phyloP scores from a whole-genome alignment of 37 sponge, comb jelly and placozoan species.

The Diacarnus erythraeanus region DNA sequence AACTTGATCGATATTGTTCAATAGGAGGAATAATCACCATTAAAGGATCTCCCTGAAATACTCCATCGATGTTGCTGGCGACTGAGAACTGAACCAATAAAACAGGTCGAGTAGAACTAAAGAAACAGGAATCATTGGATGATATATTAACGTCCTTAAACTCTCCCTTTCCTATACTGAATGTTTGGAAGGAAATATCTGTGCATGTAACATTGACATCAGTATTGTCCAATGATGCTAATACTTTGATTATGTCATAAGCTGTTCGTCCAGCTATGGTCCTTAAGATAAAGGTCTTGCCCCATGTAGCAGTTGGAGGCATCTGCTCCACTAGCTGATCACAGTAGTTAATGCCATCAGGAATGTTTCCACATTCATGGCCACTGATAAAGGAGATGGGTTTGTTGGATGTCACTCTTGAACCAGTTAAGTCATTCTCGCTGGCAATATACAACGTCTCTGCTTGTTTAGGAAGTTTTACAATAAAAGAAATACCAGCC shows the following conservation, averaged over 20 bases:
- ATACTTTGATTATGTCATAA: slow-evolving; percentile 19
- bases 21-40: slow-evolving; percentile 56
- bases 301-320: slow-evolving; percentile 56
- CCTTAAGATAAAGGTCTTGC: slow-evolving; percentile 36
- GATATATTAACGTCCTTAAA: not conserved
- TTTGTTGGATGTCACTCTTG: slow-evolving; percentile 36
- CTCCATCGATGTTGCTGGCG: slow-evolving; percentile 34
- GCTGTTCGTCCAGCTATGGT: not conserved
- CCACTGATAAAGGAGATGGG: slow-evolving; percentile 43
- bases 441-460: slow-evolving; percentile 41
- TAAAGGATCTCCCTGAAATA: slow-evolving; percentile 23
- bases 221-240: slow-evolving; percentile 42
- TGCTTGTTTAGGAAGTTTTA: not conserved
- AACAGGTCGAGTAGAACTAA: slow-evolving; percentile 30
- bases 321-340: slow-evolving; percentile 49
- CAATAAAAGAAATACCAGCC: not conserved
- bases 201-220: slow-evolving; percentile 9
- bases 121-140: slow-evolving; percentile 8
- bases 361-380: slow-evolving; percentile 53
- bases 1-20: slow-evolving; percentile 43
- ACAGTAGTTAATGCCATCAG: slow-evolving; percentile 20
- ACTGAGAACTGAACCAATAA: slow-evolving; percentile 45
- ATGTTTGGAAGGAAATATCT: too few species aligned
- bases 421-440: slow-evolving; percentile 29
- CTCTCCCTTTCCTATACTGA: too few species aligned